Percentiles rank a stretch among this genome's conserved stretches.
phyloP scores from a whole-genome alignment of 1,140 invertebrate genomes.

The Heliconius congener region DNA sequence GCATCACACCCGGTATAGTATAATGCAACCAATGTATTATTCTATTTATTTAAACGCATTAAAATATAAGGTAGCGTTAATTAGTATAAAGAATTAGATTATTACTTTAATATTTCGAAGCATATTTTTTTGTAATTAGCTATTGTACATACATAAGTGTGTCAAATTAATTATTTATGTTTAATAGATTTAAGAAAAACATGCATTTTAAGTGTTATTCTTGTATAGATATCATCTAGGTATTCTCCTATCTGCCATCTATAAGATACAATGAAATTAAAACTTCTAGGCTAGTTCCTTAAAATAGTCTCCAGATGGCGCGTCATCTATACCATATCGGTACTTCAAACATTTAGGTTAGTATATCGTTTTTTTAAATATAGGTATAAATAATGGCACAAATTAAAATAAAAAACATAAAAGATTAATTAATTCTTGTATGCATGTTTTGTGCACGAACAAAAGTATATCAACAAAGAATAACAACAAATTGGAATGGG shows the following conservation, averaged over 20 bases:
- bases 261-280: neutral
- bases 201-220: neutral
- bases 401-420: neutral
- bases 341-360: neutral
- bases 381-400: neutral
- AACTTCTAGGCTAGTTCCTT: neutral
- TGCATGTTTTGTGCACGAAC: too few relatives aligned
- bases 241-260: neutral
- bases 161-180: too few relatives aligned
- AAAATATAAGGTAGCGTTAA: neutral
- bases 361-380: neutral
- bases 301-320: neutral
- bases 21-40: neutral
- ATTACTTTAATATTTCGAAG: neutral
- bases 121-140: neutral
- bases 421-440: too few relatives aligned
- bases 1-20: constrained; percentile 75
- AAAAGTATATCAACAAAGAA: too few relatives aligned
- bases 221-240: neutral
- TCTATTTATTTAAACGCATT: neutral
- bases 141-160: too few relatives aligned
- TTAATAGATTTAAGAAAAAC: neutral
- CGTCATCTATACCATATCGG: neutral
- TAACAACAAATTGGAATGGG: too few relatives aligned
- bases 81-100: neutral